phyloP scores from a whole-genome alignment of 2,888 invertebrate genomes.

The Caenorhabditis parvicauda region DNA sequence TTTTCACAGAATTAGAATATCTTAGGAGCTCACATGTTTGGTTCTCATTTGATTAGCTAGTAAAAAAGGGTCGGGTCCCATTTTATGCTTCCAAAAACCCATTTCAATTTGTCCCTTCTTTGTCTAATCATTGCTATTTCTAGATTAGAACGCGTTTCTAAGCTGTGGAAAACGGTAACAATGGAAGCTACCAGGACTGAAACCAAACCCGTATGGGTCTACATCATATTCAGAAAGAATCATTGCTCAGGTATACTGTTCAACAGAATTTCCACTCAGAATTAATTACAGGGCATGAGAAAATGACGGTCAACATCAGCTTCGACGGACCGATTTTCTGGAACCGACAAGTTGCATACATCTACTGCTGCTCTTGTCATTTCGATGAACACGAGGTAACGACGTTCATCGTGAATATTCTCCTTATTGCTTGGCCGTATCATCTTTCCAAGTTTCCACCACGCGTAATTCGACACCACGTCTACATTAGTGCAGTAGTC shows the following conservation, averaged over 20 bases:
- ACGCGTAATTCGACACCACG: too few relatives aligned
- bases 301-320: constrained; percentile 59
- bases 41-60: too few relatives aligned
- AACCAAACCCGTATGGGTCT: constrained; percentile 61
- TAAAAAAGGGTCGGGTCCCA: too few relatives aligned
- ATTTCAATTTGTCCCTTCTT: too few relatives aligned
- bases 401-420: too few relatives aligned
- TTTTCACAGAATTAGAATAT: too few relatives aligned
- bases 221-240: constrained; percentile 61
- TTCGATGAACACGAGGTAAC: constrained; percentile 61
- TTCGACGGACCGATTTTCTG: constrained; percentile 63
- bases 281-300: constrained; percentile 51
- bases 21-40: too few relatives aligned
- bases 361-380: constrained; percentile 62
- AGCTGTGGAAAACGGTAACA: constrained; percentile 3
- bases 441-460: too few relatives aligned
- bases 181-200: constrained; percentile 46
- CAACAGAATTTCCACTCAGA: not conserved
- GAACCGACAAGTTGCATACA: constrained; percentile 60
- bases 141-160: not conserved
- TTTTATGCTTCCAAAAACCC: too few relatives aligned
- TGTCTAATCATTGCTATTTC: not conserved
- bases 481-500: too few relatives aligned
- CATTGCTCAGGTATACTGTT: constrained; percentile 39
- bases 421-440: too few relatives aligned